These are phyloP conservation scores for Rhinoderma darwinii DNA, from an alignment of 2,113 vertebrate species.

Conservation along the genomic window DNA sequence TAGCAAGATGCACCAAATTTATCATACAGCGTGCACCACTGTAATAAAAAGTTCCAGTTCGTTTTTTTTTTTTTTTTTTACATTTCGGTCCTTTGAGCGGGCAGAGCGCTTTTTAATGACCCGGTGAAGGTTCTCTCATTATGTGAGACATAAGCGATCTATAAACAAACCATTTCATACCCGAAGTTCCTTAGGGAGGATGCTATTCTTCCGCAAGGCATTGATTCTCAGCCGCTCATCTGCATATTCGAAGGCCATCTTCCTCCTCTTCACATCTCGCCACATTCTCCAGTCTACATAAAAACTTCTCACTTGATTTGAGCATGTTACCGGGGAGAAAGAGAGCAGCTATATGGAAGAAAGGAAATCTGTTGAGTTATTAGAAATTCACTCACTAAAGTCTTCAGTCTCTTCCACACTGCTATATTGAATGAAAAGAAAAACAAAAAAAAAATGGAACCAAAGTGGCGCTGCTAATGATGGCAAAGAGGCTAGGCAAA, in stretches of 20 bases:
- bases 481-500: too few species aligned
- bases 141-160: not conserved
- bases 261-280: slow-evolving; percentile 90
- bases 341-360: not conserved
- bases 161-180: slow-evolving; percentile 66
- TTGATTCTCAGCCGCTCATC: slow-evolving; percentile 91
- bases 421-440: not conserved
- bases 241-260: slow-evolving; percentile 85
- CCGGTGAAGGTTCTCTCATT: not conserved
- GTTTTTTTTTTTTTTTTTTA: too few species aligned
- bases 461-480: too few species aligned
- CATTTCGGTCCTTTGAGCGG: too few species aligned
- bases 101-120: too few species aligned
- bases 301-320: slow-evolving; percentile 78
- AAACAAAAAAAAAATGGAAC: too few species aligned
- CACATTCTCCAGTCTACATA: slow-evolving; percentile 95
- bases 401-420: not conserved
- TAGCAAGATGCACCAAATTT: too few species aligned
- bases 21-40: too few species aligned
- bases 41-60: too few species aligned
- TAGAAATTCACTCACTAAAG: not conserved
- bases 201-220: slow-evolving; percentile 88
- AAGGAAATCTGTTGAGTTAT: not conserved
- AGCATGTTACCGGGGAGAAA: slow-evolving; percentile 21
- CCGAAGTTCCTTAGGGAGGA: slow-evolving; percentile 92